These are phyloP conservation scores for Cryptus viduatorius DNA, from an alignment of 2,888 invertebrate genomes.

Conservation along the genomic window DNA sequence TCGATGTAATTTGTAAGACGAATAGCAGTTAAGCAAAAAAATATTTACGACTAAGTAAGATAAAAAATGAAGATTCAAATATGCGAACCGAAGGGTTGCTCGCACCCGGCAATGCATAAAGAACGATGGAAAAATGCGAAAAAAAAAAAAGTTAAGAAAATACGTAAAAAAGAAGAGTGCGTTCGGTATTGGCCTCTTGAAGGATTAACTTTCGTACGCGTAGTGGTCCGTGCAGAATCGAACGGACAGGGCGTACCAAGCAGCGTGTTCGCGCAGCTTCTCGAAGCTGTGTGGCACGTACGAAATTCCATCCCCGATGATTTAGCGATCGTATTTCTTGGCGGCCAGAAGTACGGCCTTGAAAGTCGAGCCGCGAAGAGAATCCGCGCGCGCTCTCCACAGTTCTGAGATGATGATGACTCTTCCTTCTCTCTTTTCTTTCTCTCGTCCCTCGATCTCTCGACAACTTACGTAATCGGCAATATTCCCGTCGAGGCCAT, in stretches of 20 bases:
- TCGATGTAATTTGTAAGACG: conserved; percentile 8
- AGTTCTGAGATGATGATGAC: conserved; percentile 41
- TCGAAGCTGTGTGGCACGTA: conserved; percentile 66
- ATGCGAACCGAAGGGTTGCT: conserved; percentile 5
- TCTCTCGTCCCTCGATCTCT: conserved; percentile 19
- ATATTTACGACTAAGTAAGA: conserved; percentile 4
- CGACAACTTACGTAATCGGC: conserved; percentile 41
- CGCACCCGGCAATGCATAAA: conserved; percentile 39
- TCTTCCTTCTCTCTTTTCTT: conserved; percentile 16
- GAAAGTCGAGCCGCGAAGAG: conserved; percentile 72
- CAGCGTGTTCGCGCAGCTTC: conserved; percentile 17
- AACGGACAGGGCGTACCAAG: conserved; percentile 43
- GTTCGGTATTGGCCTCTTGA: conserved; percentile 51
- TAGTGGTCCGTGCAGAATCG: conserved; percentile 57
- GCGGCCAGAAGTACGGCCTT: conserved; percentile 74
- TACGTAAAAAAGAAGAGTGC: conserved; percentile 12
- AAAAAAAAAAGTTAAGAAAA: conserved; percentile 20
- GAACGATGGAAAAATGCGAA: conserved; percentile 29
- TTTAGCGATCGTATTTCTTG: conserved; percentile 76
- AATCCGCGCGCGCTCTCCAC: conserved; percentile 49
- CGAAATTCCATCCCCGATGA: conserved; percentile 75
- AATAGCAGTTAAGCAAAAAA: conserved; percentile 3
- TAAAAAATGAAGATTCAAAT: conserved; percentile 7
- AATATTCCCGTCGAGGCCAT: conserved; percentile 31
- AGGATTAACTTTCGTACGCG: conserved; percentile 63